Conservation (phyloP, 2,113 vertebrate species). For the Equus quagga region DNA sequence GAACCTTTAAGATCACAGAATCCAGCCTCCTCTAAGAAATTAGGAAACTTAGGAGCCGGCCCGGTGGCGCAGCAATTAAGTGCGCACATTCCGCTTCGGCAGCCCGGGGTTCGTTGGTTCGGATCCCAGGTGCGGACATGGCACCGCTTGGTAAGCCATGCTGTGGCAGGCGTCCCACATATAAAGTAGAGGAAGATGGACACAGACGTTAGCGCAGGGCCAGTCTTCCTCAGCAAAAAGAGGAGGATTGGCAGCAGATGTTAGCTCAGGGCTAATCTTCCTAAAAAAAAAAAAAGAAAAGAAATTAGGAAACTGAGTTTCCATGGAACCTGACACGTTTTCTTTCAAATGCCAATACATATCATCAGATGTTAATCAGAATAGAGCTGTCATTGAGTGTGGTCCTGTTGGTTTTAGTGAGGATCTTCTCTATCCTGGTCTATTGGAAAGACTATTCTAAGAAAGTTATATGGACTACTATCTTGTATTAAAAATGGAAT, state of each 20-base stretch:
- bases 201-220: too few species aligned
- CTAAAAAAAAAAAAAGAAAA: neutral
- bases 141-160: too few species aligned
- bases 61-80: too few species aligned
- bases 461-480: neutral
- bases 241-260: too few species aligned
- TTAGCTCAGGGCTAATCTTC: too few species aligned
- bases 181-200: too few species aligned
- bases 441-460: neutral
- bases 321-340: neutral
- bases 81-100: too few species aligned
- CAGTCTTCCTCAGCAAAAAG: too few species aligned
- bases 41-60: neutral
- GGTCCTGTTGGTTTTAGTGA: neutral
- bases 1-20: neutral
- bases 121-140: too few species aligned
- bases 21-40: neutral
- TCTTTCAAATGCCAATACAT: neutral
- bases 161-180: too few species aligned
- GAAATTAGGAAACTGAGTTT: neutral
- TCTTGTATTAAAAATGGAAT: neutral
- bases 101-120: too few species aligned
- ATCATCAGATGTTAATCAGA: neutral
- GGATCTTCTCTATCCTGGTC: neutral
- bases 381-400: fast-evolving